A percentile compares a stretch with the other conserved stretches of the same genome.
Conservation (phyloP, 2,888 invertebrate genomes). For the Morpho helenor region DNA sequence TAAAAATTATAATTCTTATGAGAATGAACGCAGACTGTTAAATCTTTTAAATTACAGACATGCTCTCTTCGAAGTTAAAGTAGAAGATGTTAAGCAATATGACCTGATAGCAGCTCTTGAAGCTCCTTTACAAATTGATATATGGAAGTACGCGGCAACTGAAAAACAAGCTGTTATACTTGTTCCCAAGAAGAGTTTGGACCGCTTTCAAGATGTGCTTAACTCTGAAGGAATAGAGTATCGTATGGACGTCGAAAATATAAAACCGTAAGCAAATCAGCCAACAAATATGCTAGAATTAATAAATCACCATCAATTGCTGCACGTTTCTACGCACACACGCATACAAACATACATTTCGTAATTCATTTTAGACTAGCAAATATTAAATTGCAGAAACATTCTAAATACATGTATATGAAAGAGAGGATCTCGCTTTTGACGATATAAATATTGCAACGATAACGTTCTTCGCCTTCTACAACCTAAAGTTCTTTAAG, state of each 20-base stretch:
- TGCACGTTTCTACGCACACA: neutral
- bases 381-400: no score
- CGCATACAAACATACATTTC: no score
- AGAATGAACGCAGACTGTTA: no score
- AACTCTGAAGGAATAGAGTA: conserved; percentile 1
- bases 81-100: neutral
- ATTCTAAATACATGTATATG: no score
- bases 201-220: conserved; percentile 4
- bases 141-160: conserved; percentile 1
- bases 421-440: no score
- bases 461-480: no score
- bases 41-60: no score
- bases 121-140: conserved; percentile 4
- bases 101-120: neutral
- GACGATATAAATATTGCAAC: no score
- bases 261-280: neutral
- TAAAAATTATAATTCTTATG: no score
- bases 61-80: conserved; percentile 5
- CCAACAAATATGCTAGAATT: neutral
- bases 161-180: neutral
- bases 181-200: conserved; percentile 1
- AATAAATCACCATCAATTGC: neutral
- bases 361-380: no score
- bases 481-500: neutral
- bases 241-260: conserved; percentile 5